phyloP scores from a whole-genome alignment of 2,113 vertebrate species.

The Himantopus leucocephalus region DNA sequence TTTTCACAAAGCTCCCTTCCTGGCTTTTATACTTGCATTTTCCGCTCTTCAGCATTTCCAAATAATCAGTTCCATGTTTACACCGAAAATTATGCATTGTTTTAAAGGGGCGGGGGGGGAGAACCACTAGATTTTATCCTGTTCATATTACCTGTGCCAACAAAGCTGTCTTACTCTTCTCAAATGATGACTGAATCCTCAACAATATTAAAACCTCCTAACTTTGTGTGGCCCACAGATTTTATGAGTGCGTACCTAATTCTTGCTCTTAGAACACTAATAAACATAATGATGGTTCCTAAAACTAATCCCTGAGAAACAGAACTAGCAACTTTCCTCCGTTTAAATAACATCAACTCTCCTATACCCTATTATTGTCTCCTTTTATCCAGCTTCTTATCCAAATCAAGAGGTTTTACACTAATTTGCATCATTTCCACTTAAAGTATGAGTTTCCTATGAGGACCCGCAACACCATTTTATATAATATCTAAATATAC shows the following conservation, averaged over 20 bases:
- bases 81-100: neutral
- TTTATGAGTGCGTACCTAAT: neutral
- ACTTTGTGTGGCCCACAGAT: neutral
- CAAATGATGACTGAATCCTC: neutral
- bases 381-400: neutral
- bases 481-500: neutral
- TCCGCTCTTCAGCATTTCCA: neutral
- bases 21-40: neutral
- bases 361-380: neutral
- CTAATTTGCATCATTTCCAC: neutral
- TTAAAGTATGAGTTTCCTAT: neutral
- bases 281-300: neutral
- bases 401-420: neutral
- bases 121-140: neutral
- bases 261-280: neutral
- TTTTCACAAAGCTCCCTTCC: neutral
- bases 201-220: neutral
- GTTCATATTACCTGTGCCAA: neutral
- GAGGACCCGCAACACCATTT: neutral
- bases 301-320: neutral
- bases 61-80: neutral
- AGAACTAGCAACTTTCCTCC: neutral
- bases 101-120: neutral
- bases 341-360: neutral
- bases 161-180: neutral